A percentile compares a stretch with the other conserved stretches of the same genome.
Evolutionary conservation across 2,888 invertebrate genomes (phyloP).

Genomic region (Spicauda simplicius): DNA sequence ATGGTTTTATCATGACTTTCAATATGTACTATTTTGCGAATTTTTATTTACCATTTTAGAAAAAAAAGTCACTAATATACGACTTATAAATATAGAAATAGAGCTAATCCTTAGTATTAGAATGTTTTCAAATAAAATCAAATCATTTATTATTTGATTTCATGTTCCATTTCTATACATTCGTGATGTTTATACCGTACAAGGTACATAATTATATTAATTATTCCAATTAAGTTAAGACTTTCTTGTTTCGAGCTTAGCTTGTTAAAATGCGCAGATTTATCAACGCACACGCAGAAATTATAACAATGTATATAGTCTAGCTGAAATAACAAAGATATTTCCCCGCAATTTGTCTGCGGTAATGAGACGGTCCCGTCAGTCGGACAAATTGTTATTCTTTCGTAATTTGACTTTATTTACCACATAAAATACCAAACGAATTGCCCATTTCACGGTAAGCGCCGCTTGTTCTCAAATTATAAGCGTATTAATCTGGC

Average conservation of each 20-base stretch:
- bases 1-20: no score
- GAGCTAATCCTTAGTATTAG: no score
- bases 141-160: no score
- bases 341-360: conserved; percentile 13
- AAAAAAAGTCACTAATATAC: no score
- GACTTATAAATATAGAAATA: no score
- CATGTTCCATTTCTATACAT: no score
- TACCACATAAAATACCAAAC: conserved; percentile 28
- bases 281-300: background rate
- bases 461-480: conserved; percentile 27
- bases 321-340: conserved; percentile 13
- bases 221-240: no score
- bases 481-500: conserved; percentile 31
- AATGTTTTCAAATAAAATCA: no score
- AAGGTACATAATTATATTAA: no score
- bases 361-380: conserved; percentile 19
- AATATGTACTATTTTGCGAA: no score
- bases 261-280: background rate
- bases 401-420: conserved; percentile 34
- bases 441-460: conserved; percentile 11
- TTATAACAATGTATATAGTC: background rate
- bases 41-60: no score
- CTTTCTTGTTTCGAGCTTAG: background rate
- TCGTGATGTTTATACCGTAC: no score
- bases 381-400: conserved; percentile 31